Evolutionary conservation across 2,888 invertebrate genomes (phyloP).

Genomic region (Apodemia mormo): DNA sequence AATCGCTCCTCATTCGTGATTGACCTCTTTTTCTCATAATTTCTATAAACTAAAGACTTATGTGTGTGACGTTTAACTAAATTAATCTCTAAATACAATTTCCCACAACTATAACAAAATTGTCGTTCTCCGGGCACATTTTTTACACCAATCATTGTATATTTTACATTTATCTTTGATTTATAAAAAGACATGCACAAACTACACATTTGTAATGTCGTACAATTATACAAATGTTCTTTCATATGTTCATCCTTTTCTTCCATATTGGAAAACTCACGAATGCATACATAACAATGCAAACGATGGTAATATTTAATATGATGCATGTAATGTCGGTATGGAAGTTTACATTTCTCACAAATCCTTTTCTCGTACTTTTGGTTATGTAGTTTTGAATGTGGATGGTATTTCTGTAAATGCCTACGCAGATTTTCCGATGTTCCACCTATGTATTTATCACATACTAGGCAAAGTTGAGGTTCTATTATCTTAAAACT

Average conservation of each 20-base stretch:
- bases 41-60: not conserved
- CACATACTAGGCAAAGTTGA: conserved; percentile 35
- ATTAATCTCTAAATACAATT: not conserved
- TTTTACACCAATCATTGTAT: not conserved
- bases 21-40: conserved; percentile 12
- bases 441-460: conserved; percentile 33
- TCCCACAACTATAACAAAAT: not conserved
- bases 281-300: conserved; percentile 12
- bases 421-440: conserved; percentile 24
- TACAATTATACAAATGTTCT: not conserved
- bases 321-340: conserved; percentile 29
- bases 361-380: conserved; percentile 23
- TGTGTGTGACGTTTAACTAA: not conserved
- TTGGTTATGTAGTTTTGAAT: not conserved
- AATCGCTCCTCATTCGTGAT: conserved; percentile 36
- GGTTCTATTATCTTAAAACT: conserved; percentile 23
- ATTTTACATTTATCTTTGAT: conserved; percentile 2
- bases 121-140: not conserved
- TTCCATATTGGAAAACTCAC: not conserved
- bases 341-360: conserved; percentile 30
- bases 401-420: conserved; percentile 20
- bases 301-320: conserved; percentile 32
- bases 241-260: not conserved
- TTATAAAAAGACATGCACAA: conserved; percentile 1
- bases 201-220: not conserved